Base-by-base conservation (phyloP, 2,888 invertebrate species). In the Punctoribates punctum region DNA sequence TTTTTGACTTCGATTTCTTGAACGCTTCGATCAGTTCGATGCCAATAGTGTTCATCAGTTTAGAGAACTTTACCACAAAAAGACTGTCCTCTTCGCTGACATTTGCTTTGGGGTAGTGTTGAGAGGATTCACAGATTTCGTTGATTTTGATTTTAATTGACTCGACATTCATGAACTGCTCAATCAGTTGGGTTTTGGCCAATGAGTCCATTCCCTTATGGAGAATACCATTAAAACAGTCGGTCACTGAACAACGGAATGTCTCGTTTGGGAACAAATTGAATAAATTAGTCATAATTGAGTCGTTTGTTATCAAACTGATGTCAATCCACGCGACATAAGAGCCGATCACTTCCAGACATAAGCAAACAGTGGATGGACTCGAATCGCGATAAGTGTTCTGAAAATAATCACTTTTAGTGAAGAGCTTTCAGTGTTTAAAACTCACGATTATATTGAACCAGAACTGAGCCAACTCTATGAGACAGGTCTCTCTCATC, bases 301-400 rank as follows among this genome's bases (percentile, higher is more conserved):
- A 83, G 74, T 87, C 86, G 80, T 88, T 88, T 62, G 87, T 87
- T 27, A 88, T 85, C 46, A 88, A 83, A 67, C 83, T 83, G 74
- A 88, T 86, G 81, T 88, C 88, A 75, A 88, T 87, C 88, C 88
- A 88, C 1, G 87, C 85, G 17, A 87, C 84, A 81, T 85, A 88
- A 27, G 84, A 83, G 1, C 87, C 87, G 73, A 88, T 85, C 13
- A 86, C 85, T 48, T 87, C 85, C 75, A 87, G 82, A 78, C 86
- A 86, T 73, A 84, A 82, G 77, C 84, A 81, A 6, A 81, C 81
- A 73, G 85, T 78, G 74, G 85, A 83, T 17, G 85, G 82, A 73
- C 84, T 80, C 27, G 81, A 80, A 34, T 78, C 81, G 77, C 84
- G 83, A 81, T 85, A 85, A 25, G 83, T 82, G n/a, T 76, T 76